Conservation (phyloP, 1,140 invertebrate genomes). For the Asbolus verrucosus region DNA sequence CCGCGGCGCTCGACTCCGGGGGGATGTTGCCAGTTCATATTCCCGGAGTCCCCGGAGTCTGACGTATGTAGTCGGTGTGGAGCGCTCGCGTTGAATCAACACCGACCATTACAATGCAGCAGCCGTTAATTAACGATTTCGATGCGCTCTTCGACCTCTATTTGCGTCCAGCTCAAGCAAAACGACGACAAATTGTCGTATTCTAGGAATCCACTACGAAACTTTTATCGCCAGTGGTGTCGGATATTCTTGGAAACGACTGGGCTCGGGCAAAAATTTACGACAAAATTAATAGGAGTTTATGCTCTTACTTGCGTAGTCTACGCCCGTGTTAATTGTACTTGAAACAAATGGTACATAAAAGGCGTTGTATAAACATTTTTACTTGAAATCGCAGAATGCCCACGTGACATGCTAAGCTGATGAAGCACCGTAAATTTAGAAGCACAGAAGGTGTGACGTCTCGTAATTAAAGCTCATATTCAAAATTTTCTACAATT, state of each 20-base stretch:
- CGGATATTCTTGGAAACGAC: constrained; percentile 26
- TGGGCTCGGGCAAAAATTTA: constrained; percentile 21
- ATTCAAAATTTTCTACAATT: too few species aligned
- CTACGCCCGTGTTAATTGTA: constrained; percentile 1
- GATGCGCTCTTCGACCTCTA: constrained; percentile 1
- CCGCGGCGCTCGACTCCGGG: constrained; percentile 20
- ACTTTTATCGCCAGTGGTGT: neutral
- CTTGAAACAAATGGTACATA: constrained; percentile 1
- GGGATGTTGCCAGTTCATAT: constrained; percentile 28
- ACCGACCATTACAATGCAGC: constrained; percentile 15
- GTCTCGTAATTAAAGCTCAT: too few species aligned
- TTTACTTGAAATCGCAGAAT: neutral
- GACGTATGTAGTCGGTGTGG: constrained; percentile 12
- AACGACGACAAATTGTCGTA: constrained; percentile 27
- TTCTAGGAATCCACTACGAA: constrained; percentile 19
- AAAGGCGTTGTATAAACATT: constrained; percentile 6
- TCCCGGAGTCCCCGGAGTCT: constrained; percentile 28
- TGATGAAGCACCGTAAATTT: neutral
- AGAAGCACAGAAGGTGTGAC: neutral
- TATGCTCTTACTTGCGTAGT: constrained; percentile 20
- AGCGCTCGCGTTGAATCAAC: constrained; percentile 22
- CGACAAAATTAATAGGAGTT: constrained; percentile 35
- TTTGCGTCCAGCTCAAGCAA: neutral
- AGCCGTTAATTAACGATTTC: constrained; percentile 20
- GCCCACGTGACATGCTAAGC: constrained; percentile 1